Conservation (phyloP, 2,888 invertebrate species). For the Gymnocheta viridis region DNA sequence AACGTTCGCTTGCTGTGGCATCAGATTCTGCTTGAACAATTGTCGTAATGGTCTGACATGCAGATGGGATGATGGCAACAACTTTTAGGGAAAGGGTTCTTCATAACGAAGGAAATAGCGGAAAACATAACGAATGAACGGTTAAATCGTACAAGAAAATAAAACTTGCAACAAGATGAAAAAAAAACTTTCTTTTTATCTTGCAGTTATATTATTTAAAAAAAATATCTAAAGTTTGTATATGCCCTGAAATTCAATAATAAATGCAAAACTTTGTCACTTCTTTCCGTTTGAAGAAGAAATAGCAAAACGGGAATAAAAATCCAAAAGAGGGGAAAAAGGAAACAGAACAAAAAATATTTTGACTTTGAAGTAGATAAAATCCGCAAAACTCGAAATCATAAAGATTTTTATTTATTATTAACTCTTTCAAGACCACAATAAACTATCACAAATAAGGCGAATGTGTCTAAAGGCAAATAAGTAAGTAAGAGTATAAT, state of each 20-base stretch:
- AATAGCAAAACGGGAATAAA: not conserved
- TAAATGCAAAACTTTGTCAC: conserved; percentile 12
- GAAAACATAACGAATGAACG: conserved; percentile 7
- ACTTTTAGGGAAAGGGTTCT: not conserved
- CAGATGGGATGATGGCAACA: not conserved
- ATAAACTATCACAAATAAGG: too few relatives aligned
- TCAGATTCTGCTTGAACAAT: conserved; percentile 56
- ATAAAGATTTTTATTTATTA: not conserved
- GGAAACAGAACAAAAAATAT: not conserved
- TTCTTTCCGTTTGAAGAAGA: not conserved
- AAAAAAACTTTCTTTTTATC: too few relatives aligned
- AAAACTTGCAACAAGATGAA: conserved; percentile 15
- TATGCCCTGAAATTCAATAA: conserved; percentile 4
- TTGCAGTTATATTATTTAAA: not conserved
- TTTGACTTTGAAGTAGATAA: not conserved
- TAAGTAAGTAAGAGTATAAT: too few relatives aligned
- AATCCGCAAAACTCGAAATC: not conserved
- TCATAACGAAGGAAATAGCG: not conserved
- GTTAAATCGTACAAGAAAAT: conserved; percentile 6
- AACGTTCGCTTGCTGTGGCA: conserved; percentile 27
- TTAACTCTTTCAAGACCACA: not conserved
- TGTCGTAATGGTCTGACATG: conserved; percentile 41
- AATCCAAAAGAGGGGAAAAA: not conserved
- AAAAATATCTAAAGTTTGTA: not conserved
- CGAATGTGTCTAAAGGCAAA: too few relatives aligned